These are phyloP conservation scores for Nudaria mundana DNA, from an alignment of 2,888 invertebrate species.

Conservation along the genomic window DNA sequence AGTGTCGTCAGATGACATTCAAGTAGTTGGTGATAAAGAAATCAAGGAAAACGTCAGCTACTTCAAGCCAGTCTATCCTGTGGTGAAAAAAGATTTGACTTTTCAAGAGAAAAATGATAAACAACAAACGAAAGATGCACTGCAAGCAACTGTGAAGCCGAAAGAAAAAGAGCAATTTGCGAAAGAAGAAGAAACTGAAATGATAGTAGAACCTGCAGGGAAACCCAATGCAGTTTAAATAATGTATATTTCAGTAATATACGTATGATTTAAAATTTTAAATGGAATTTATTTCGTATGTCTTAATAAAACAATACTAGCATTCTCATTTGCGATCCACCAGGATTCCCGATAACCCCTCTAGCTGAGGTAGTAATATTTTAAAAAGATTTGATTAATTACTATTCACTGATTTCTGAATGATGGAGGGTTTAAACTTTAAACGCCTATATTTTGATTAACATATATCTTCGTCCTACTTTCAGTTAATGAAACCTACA, in stretches of 20 bases:
- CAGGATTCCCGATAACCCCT: too few species aligned
- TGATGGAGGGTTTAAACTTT: too few species aligned
- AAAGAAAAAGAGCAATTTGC: constrained; percentile 17
- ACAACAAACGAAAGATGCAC: constrained; percentile 8
- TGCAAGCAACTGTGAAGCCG: constrained; percentile 1
- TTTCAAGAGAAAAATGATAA: constrained; percentile 33
- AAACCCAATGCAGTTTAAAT: constrained; percentile 36
- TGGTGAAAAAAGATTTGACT: constrained; percentile 51
- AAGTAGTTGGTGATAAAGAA: constrained; percentile 56
- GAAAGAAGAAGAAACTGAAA: constrained; percentile 18
- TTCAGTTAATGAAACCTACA: too few species aligned
- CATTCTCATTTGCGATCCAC: background rate
- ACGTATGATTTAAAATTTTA: background rate
- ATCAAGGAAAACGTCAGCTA: constrained; percentile 42
- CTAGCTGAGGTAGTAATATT: too few species aligned
- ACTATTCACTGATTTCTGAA: too few species aligned
- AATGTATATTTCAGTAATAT: constrained; percentile 6
- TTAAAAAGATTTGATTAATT: too few species aligned
- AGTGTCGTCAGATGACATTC: constrained; percentile 41
- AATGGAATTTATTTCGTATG: background rate
- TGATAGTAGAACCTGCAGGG: constrained; percentile 14
- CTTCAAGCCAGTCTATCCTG: constrained; percentile 33
- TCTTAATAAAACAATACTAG: background rate
- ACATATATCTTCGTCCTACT: too few species aligned
- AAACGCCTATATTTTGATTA: too few species aligned